Evolutionary conservation across 2,888 invertebrate genomes (phyloP), one percentile per base, ranked within the genome.

Genomic region (Dynastes tityus): DNA sequence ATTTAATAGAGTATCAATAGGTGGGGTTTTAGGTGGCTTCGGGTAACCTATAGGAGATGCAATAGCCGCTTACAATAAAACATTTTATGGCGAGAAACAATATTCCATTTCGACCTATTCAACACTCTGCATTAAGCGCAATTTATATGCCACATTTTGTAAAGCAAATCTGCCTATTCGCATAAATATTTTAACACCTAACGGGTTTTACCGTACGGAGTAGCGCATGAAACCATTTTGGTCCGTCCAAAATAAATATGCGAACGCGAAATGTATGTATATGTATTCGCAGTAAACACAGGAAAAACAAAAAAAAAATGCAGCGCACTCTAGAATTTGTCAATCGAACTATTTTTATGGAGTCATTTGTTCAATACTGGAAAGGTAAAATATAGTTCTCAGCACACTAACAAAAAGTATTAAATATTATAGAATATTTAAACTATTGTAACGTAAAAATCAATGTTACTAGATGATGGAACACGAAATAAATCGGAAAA

Each of bases 61-160:
- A 3, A 53, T 53, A n/a, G 22, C 55, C 55, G 6, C n/a, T 11
- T 55, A 51, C 51, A 51, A 68, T 68, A 68, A 51, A 68, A 68
- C 32, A 63, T 63, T 63, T 63, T 29, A 63, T 9, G 13, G 63
- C 9, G 63, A 11, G 11, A 29, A 63, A 63, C 68, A 51, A 68
- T 68, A 68, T 49, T 49, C 68, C 68, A 27, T 68, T 68, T 51
- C 29, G 29, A 27, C 13, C 68, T 29, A 67, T 45, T 67, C 67
- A 49, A 16, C 67, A 51, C 27, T 51, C 51, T 51, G 11, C 51
- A 68, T 68, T 68, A 68, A 68, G 22, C 29, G 68, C 68, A 68
- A 68, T 68, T 68, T 68, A 68, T 68, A 68, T 68, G 68, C 68
- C 68, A 68, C 68, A 68, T 51, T 68, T 51, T 51, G 68, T 51